phyloP scores from a whole-genome alignment of 2,888 invertebrate genomes.

The Epinotia demarniana region DNA sequence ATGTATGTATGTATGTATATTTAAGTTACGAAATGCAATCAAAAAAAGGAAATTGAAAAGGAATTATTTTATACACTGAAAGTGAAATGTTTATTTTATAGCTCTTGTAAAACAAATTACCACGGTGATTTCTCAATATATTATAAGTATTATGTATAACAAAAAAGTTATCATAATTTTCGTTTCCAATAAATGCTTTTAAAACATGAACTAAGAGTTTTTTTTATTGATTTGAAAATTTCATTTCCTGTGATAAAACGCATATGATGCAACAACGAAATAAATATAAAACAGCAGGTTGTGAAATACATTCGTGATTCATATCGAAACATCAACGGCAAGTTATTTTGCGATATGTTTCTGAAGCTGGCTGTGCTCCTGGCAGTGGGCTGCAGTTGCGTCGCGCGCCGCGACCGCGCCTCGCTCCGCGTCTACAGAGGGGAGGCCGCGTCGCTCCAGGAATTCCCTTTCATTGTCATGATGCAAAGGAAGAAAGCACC shows the following conservation, averaged over 20 bases:
- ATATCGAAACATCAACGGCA: not conserved
- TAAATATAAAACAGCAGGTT: too few relatives aligned
- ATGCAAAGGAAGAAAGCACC: not conserved
- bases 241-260: too few relatives aligned
- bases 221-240: too few relatives aligned
- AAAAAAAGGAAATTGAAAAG: not conserved
- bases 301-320: not conserved
- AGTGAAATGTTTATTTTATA: not conserved
- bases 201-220: too few relatives aligned
- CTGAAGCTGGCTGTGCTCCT: not conserved
- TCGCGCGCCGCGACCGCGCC: not conserved
- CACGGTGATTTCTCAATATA: not conserved
- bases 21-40: not conserved
- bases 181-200: too few relatives aligned
- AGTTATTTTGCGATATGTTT: not conserved
- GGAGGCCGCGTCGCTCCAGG: not conserved
- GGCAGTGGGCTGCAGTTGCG: not conserved
- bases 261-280: too few relatives aligned
- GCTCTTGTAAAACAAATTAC: not conserved
- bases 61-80: not conserved
- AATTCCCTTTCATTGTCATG: not conserved
- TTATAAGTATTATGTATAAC: too few relatives aligned
- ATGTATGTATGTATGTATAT: too few relatives aligned
- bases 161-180: too few relatives aligned
- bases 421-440: not conserved